Evolutionary conservation across 2,797 vertebrate genomes (phyloP).

Genomic region (Champsocephalus gunnari): DNA sequence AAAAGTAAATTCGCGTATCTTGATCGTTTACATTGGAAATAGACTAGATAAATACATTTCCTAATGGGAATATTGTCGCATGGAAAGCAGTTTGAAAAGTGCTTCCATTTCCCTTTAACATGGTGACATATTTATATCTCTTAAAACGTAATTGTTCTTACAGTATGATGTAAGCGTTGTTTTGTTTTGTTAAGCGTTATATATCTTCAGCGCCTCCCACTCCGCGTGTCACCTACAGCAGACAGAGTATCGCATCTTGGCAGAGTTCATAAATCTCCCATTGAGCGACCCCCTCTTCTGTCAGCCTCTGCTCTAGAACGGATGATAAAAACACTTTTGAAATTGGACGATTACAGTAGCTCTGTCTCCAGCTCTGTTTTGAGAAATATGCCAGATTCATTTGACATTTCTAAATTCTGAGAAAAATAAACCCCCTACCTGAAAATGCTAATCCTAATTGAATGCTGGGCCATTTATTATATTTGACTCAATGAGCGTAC

Average conservation of each 20-base stretch:
- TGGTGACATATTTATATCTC: neutral
- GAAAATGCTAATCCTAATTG: conserved; percentile 32
- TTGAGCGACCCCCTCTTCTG: conserved; percentile 28
- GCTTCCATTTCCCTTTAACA: neutral
- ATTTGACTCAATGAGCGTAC: neutral
- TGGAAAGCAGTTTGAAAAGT: too few species aligned
- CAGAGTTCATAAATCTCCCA: conserved; percentile 48
- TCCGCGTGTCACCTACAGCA: conserved; percentile 23
- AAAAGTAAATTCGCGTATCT: too few species aligned
- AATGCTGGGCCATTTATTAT: conserved; percentile 45
- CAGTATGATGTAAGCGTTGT: neutral
- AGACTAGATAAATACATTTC: too few species aligned
- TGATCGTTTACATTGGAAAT: too few species aligned
- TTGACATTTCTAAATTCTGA: conserved; percentile 36
- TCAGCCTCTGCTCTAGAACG: conserved; percentile 38
- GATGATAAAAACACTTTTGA: conserved; percentile 42
- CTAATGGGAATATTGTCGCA: too few species aligned
- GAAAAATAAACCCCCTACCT: conserved; percentile 48
- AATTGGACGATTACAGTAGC: conserved; percentile 30
- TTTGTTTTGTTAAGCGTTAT: conserved; percentile 44
- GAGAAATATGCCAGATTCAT: conserved; percentile 42
- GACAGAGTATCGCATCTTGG: conserved; percentile 19
- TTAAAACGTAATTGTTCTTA: neutral
- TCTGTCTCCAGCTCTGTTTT: conserved; percentile 17
- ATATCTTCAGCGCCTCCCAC: conserved; percentile 23